phyloP scores from a whole-genome alignment of 2,113 vertebrate species.

The Pica pica region DNA sequence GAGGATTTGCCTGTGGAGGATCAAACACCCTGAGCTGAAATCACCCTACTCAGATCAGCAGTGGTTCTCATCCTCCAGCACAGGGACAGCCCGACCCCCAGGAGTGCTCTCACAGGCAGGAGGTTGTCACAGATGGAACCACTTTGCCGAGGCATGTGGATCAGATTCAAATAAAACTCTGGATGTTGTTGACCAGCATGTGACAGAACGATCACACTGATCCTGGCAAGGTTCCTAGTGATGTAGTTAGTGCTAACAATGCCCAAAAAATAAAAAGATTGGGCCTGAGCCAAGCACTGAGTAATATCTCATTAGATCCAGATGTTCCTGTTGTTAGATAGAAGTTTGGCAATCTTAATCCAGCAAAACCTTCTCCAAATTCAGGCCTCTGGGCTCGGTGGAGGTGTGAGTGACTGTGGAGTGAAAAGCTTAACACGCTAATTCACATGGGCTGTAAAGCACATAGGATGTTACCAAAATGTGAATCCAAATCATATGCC shows the following conservation, averaged over 20 bases:
- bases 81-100: background rate
- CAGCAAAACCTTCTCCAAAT: background rate
- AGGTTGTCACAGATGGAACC: constrained; percentile 54
- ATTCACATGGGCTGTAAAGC: background rate
- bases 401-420: background rate
- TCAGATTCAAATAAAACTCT: constrained; percentile 45
- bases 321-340: constrained; percentile 46
- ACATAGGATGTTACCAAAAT: background rate
- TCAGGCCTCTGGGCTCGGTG: background rate
- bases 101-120: background rate
- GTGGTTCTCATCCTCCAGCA: background rate
- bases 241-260: constrained; percentile 34
- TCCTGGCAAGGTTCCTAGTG: constrained; percentile 53
- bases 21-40: background rate
- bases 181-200: constrained; percentile 49
- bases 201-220: constrained; percentile 39
- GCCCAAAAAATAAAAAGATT: constrained; percentile 10
- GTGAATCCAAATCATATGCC: background rate
- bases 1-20: background rate
- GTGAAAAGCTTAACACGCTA: background rate
- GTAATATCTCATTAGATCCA: constrained; percentile 48
- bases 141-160: constrained; percentile 43
- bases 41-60: background rate
- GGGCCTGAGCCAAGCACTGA: constrained; percentile 26
- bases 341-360: background rate